These are phyloP conservation scores for Nephrocerus scutellatus DNA, from an alignment of 2,888 invertebrate species.

Conservation along the genomic window DNA sequence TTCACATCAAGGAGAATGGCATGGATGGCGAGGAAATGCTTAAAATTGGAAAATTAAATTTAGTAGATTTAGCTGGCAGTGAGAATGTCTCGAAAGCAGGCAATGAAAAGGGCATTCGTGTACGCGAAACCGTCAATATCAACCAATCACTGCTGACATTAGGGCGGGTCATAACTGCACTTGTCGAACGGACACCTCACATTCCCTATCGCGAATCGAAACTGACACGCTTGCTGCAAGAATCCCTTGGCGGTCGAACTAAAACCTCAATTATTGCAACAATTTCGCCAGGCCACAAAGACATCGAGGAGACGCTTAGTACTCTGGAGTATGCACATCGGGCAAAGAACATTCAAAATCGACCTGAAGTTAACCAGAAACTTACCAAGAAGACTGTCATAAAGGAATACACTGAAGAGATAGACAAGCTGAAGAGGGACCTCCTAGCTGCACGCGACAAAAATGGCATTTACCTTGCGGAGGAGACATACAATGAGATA, in stretches of 20 bases:
- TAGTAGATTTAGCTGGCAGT: slow-evolving; percentile 95
- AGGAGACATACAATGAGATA: slow-evolving; percentile 73
- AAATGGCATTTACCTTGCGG: slow-evolving; percentile 78
- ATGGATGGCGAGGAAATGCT: slow-evolving; percentile 85
- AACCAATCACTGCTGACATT: slow-evolving; percentile 92
- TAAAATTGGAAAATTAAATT: slow-evolving; percentile 92
- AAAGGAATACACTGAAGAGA: slow-evolving; percentile 82
- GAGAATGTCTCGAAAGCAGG: slow-evolving; percentile 97
- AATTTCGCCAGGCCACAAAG: slow-evolving; percentile 79
- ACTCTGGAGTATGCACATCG: slow-evolving; percentile 93
- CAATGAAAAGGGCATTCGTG: slow-evolving; percentile 75
- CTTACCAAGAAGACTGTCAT: slow-evolving; percentile 74
- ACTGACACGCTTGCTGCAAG: slow-evolving; percentile 87
- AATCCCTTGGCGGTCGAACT: slow-evolving; percentile 91
- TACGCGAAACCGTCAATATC: slow-evolving; percentile 92
- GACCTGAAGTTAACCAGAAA: slow-evolving; percentile 90
- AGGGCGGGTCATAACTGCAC: slow-evolving; percentile 88
- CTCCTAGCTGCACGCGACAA: slow-evolving; percentile 78
- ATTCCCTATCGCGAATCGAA: slow-evolving; percentile 97
- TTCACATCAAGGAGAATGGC: slow-evolving; percentile 85
- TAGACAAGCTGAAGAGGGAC: slow-evolving; percentile 80
- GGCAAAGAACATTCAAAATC: slow-evolving; percentile 85
- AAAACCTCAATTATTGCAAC: slow-evolving; percentile 98
- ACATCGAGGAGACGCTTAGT: slow-evolving; percentile 87
- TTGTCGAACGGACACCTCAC: slow-evolving; percentile 87